phyloP scores from a whole-genome alignment of 2,113 vertebrate genomes.

The Ciconia stormi region DNA sequence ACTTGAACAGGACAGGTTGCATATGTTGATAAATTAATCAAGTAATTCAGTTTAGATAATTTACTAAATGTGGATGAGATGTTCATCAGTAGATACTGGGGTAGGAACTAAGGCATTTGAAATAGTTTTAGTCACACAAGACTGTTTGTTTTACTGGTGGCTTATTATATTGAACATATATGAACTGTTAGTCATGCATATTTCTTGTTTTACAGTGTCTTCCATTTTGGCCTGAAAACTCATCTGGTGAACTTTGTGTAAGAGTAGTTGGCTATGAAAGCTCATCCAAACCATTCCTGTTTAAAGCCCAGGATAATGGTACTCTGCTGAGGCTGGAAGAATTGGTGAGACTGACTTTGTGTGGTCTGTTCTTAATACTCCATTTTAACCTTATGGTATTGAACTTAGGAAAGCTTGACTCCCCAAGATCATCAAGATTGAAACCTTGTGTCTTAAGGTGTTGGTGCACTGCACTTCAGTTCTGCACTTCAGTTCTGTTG shows the following conservation, averaged over 20 bases:
- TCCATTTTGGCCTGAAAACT: slow-evolving; percentile 93
- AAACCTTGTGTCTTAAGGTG: not conserved
- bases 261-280: slow-evolving; percentile 84
- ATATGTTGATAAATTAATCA: not conserved
- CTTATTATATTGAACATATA: fast-evolving
- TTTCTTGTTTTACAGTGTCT: slow-evolving; percentile 80
- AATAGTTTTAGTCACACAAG: not conserved
- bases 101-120: not conserved
- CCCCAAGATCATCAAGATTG: not conserved
- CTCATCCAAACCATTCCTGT: slow-evolving; percentile 85
- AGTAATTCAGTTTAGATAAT: not conserved
- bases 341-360: slow-evolving; percentile 73
- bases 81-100: not conserved
- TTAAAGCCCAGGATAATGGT: slow-evolving; percentile 88
- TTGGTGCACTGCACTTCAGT: not conserved
- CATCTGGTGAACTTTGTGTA: slow-evolving; percentile 85
- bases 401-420: not conserved
- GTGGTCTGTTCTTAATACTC: not conserved
- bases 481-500: not conserved
- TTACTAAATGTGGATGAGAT: not conserved
- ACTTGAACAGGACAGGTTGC: not conserved
- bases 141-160: not conserved
- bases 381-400: not conserved
- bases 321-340: slow-evolving; percentile 86
- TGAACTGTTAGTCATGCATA: not conserved